Evolutionary conservation across 2,797 vertebrate species (phyloP), one percentile per base, ranked within the genome.

Genomic region (Pangasius djambal): DNA sequence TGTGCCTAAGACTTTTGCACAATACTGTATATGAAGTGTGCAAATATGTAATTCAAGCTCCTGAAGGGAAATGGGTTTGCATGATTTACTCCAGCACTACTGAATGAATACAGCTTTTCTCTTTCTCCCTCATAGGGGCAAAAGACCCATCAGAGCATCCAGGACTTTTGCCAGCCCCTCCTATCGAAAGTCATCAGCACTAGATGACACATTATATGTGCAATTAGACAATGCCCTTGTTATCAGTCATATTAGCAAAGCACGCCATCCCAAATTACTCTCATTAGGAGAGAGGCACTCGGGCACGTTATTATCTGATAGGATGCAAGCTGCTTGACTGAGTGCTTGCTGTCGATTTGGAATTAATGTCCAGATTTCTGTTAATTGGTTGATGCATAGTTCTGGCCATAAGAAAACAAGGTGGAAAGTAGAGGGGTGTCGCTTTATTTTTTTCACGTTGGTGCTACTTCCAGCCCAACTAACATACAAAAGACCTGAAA

Each of bases 171-270:
- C 91, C 90, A 90, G 86, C 91, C 83, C 74, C 81, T 90, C 86
- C 90, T 88, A 87, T 92, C 84, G 20, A 90, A 85, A 91, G 86
- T 85, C 91, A 88, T 88, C 84, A 90, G 84, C 59, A 77, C 86
- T 92, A 91, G 91, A 90, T 88, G 89, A 91, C 83, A 92, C 89
- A 91, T 92, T 90, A 91, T 81, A 83, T 82, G 89, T 90, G 90
- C 91, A 91, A 91, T 92, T 90, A 91, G 90, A 91, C 91, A 91
- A 87, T 83, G 88, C 84, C 65, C 89, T 91, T 86, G 89, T 90
- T 91, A 89, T 88, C 88, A 87, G 89, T 90, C 87, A 90, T 91
- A 90, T 91, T 90, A 82, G 84, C 84, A 57, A 88, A 88, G 83
- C 83, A 90, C 86, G 83, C 87, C 90, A 88, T 89, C 85, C 91